Conservation (phyloP, 1,140 invertebrate genomes). For the Venturia canescens region DNA sequence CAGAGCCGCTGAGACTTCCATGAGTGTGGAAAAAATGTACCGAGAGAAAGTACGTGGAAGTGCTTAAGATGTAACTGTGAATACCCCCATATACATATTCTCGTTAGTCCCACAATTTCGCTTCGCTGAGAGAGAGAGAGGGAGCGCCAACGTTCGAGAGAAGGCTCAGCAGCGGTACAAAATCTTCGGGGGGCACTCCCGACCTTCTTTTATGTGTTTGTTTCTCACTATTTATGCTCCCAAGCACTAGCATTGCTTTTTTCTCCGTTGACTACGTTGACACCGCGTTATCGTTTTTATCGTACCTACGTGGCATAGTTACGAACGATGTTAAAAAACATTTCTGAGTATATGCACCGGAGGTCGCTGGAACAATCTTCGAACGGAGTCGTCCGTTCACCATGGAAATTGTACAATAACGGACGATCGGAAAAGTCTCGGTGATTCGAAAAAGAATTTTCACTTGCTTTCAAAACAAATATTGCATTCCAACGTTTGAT, state of each 20-base stretch:
- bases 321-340: not conserved
- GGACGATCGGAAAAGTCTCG: too few species aligned
- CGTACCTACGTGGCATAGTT: not conserved
- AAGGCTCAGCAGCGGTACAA: constrained; percentile 8
- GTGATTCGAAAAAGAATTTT: too few species aligned
- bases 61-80: constrained; percentile 40
- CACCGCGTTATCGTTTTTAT: not conserved
- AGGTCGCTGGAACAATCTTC: too few species aligned
- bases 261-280: not conserved
- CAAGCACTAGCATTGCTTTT: not conserved
- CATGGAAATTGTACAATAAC: too few species aligned
- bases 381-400: too few species aligned
- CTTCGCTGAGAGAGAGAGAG: constrained; percentile 27
- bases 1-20: constrained; percentile 24
- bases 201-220: constrained; percentile 9
- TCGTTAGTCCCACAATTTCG: not conserved
- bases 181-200: constrained; percentile 16
- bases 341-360: too few species aligned
- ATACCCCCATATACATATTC: constrained; percentile 39
- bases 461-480: too few species aligned
- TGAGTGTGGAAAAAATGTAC: constrained; percentile 34
- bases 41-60: constrained; percentile 49
- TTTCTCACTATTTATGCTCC: not conserved
- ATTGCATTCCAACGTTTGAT: too few species aligned
- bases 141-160: not conserved